A percentile compares a stretch with the other conserved stretches of the same genome.
These are phyloP conservation scores for Microtus richardsoni DNA, from an alignment of 2,113 vertebrate genomes.

Conservation along the genomic window DNA sequence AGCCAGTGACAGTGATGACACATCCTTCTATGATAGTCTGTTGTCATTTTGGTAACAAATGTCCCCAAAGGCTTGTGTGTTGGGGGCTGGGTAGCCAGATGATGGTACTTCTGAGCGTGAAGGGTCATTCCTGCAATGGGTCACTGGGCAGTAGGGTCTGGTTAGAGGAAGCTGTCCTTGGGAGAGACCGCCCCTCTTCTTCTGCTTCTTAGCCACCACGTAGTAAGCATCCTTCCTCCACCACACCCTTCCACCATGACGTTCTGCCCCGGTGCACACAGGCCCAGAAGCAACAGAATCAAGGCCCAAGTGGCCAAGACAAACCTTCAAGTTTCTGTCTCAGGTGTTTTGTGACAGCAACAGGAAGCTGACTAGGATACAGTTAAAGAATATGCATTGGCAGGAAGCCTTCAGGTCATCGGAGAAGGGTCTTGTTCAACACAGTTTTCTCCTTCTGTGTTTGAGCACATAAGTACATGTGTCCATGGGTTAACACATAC, in stretches of 20 bases:
- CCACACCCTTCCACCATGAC: background rate
- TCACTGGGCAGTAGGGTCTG: background rate
- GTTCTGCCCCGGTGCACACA: background rate
- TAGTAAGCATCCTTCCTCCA: background rate
- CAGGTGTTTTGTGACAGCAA: background rate
- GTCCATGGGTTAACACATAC: background rate
- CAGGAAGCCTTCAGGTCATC: background rate
- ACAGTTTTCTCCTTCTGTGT: background rate
- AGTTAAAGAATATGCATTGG: background rate
- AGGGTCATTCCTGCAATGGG: too few species aligned
- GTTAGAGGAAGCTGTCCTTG: background rate
- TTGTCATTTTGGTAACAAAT: background rate
- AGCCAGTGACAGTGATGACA: background rate
- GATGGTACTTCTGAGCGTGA: too few species aligned
- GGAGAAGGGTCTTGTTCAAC: background rate
- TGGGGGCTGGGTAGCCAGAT: too few species aligned
- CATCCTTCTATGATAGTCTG: too few species aligned
- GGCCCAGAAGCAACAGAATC: background rate
- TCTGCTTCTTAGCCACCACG: background rate
- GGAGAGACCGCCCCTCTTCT: background rate
- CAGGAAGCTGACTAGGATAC: background rate
- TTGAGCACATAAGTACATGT: too few species aligned
- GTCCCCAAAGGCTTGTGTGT: background rate
- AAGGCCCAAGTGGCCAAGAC: background rate
- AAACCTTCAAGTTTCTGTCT: background rate